Conservation (phyloP, 1,140 invertebrate genomes). For the Hylyphantes graminicola region DNA sequence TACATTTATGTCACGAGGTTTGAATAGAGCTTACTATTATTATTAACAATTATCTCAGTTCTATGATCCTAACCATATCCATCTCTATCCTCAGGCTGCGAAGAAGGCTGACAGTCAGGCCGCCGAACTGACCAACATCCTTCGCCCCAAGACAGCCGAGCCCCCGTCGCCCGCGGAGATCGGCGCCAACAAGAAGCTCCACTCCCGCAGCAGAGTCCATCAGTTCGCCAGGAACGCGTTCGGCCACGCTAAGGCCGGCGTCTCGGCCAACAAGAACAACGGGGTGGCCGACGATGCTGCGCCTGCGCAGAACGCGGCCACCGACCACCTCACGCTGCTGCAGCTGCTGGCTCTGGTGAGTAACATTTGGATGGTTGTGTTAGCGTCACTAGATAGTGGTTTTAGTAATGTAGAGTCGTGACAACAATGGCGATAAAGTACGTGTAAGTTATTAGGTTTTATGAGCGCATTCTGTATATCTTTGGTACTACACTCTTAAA, state of each 20-base stretch:
- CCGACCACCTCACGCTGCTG: constrained; percentile 72
- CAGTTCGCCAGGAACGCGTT: constrained; percentile 54
- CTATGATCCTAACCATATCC: neutral
- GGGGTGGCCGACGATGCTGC: neutral
- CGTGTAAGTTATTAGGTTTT: too few relatives aligned
- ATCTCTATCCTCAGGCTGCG: constrained; percentile 27
- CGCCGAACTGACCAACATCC: constrained; percentile 48
- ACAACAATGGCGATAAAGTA: too few relatives aligned
- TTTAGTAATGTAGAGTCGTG: too few relatives aligned
- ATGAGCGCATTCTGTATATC: too few relatives aligned
- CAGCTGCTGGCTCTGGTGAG: constrained; percentile 77
- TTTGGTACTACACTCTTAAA: too few relatives aligned
- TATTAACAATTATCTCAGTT: too few relatives aligned
- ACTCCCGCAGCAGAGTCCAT: constrained; percentile 51
- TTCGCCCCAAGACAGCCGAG: constrained; percentile 46
- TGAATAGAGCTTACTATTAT: too few relatives aligned
- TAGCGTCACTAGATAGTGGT: too few relatives aligned
- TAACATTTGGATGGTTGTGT: constrained; percentile 59
- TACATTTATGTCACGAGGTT: too few relatives aligned
- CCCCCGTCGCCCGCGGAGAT: neutral
- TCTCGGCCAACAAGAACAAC: constrained; percentile 40
- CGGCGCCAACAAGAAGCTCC: constrained; percentile 17
- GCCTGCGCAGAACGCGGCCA: constrained; percentile 7
- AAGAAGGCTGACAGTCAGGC: constrained; percentile 57
- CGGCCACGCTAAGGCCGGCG: constrained; percentile 34